A percentile compares a stretch with the other conserved stretches of the same genome.
phyloP scores from a whole-genome alignment of 2,113 vertebrate species.

The Dipodomys spectabilis region DNA sequence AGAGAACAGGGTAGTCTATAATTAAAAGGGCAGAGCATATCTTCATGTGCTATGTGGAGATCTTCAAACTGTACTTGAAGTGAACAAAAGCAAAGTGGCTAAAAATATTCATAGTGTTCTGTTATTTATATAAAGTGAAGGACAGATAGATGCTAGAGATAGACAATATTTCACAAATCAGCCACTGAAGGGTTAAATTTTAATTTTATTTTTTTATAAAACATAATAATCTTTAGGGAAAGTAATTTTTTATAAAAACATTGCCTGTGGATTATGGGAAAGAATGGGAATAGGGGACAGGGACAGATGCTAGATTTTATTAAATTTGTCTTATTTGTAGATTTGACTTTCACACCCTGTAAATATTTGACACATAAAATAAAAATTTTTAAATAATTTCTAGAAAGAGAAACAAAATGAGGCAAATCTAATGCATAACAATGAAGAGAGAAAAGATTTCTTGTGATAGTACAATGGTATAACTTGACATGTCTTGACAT shows the following conservation, averaged over 20 bases:
- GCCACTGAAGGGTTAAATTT: not conserved
- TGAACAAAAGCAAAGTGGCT: not conserved
- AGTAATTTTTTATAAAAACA: not conserved
- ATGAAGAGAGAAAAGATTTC: not conserved
- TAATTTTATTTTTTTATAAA: not conserved
- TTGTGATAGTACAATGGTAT: not conserved
- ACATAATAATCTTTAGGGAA: not conserved
- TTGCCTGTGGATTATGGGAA: conserved; percentile 14
- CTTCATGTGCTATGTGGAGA: not conserved
- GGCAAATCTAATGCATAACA: not conserved
- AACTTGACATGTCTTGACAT: not conserved
- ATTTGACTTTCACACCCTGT: conserved; percentile 51
- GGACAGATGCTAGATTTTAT: not conserved
- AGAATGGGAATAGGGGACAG: not conserved
- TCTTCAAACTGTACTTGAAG: not conserved
- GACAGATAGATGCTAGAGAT: not conserved
- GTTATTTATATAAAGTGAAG: not conserved
- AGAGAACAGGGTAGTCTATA: not conserved
- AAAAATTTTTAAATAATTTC: conserved; percentile 50
- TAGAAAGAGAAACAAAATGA: conserved; percentile 39
- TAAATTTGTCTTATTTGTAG: conserved; percentile 43
- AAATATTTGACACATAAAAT: conserved; percentile 59
- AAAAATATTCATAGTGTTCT: not conserved
- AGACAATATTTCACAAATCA: not conserved
- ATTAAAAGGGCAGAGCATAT: not conserved